phyloP scores from a whole-genome alignment of 2,888 invertebrate genomes.

The Hirtodrosophila cameraria region DNA sequence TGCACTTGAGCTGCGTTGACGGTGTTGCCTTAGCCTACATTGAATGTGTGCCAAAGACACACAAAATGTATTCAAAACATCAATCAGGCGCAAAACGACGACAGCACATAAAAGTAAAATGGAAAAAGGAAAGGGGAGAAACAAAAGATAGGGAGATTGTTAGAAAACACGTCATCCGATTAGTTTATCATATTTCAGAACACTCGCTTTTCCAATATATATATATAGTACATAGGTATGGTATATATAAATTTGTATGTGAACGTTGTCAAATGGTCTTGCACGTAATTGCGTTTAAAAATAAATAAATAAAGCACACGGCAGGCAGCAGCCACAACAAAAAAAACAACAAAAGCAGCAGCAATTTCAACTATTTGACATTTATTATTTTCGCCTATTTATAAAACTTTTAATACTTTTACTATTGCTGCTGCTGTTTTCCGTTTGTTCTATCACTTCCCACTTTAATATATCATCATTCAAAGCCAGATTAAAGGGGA shows the following conservation, averaged over 20 bases:
- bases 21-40: constrained; percentile 66
- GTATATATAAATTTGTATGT: too few species aligned
- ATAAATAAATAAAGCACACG: constrained; percentile 66
- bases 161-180: constrained; percentile 50
- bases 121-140: constrained; percentile 8
- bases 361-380: constrained; percentile 34
- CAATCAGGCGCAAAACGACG: constrained; percentile 53
- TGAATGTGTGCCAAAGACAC: constrained; percentile 42
- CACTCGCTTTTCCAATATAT: constrained; percentile 35
- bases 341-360: constrained; percentile 9
- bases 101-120: constrained; percentile 58
- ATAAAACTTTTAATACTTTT: constrained; percentile 11
- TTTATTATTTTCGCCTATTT: constrained; percentile 16
- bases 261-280: constrained; percentile 51
- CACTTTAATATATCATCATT: constrained; percentile 7
- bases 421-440: neutral
- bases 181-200: constrained; percentile 68
- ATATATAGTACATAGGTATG: too few species aligned
- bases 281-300: constrained; percentile 76
- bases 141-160: constrained; percentile 31
- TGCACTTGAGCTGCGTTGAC: constrained; percentile 65
- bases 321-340: constrained; percentile 14
- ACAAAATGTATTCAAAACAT: constrained; percentile 64
- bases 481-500: constrained; percentile 1
- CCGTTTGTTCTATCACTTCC: constrained; percentile 3